These are phyloP conservation scores for Knipowitschia caucasica DNA, from an alignment of 2,797 vertebrate genomes.

Conservation along the genomic window DNA sequence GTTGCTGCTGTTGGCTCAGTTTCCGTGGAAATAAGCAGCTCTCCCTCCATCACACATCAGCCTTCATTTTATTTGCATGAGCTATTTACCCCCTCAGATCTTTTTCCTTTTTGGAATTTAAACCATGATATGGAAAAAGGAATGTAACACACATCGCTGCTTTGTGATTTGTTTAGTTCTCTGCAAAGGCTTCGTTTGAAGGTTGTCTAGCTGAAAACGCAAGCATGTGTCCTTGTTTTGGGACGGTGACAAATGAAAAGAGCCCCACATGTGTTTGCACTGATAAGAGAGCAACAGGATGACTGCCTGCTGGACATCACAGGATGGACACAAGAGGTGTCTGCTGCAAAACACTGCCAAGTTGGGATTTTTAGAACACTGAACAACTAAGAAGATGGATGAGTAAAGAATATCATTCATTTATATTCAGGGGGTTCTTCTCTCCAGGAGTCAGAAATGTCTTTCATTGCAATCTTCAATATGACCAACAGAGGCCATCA, in stretches of 20 bases:
- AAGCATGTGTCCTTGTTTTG: conserved; percentile 32
- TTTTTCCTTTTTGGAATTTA: conserved; percentile 1
- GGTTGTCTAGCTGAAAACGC: conserved; percentile 59
- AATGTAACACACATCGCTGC: conserved; percentile 15
- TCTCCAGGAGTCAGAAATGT: too few species aligned
- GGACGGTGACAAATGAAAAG: conserved; percentile 37
- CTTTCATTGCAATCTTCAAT: not conserved
- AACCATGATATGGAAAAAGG: not conserved
- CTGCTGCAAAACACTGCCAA: not conserved
- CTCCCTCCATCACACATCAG: conserved; percentile 15
- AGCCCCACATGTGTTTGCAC: conserved; percentile 22
- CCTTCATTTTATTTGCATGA: conserved; percentile 13
- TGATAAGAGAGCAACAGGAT: conserved; percentile 37
- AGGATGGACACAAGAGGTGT: conserved; percentile 9
- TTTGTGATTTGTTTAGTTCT: conserved; percentile 20
- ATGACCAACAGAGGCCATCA: conserved; percentile 4
- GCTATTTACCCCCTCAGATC: conserved; percentile 11
- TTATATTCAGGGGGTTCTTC: too few species aligned
- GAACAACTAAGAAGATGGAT: not conserved
- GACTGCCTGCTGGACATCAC: conserved; percentile 16
- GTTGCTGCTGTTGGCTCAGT: conserved; percentile 80
- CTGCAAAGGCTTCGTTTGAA: too few species aligned
- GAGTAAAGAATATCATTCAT: too few species aligned
- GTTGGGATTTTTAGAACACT: not conserved
- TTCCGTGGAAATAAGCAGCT: conserved; percentile 78